Evolutionary conservation across 2,113 vertebrate genomes (phyloP).

Genomic region (Pholis gunnellus): DNA sequence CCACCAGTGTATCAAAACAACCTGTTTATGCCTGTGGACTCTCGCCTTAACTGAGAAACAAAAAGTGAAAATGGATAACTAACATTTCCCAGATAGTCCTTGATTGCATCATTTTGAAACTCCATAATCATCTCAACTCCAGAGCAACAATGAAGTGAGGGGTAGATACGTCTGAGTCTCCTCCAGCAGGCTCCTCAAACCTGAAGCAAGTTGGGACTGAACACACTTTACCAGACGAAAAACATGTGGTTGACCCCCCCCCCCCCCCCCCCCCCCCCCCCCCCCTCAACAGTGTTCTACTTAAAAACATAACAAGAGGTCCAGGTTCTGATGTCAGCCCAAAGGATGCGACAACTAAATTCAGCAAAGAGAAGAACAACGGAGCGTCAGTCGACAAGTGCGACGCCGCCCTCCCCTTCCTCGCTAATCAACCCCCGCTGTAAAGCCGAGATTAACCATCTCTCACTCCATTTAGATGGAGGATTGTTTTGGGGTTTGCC

Average conservation of each 20-base stretch:
- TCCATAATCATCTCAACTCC: constrained; percentile 68
- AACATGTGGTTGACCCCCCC: neutral
- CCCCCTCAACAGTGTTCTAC: neutral
- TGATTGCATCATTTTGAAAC: constrained; percentile 73
- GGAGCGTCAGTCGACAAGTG: constrained; percentile 26
- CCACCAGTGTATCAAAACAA: too few species aligned
- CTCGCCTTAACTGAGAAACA: constrained; percentile 15
- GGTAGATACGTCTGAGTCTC: constrained; percentile 3
- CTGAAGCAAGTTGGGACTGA: neutral
- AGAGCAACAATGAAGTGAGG: constrained; percentile 43
- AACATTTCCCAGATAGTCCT: constrained; percentile 53
- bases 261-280: neutral
- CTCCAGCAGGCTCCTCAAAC: neutral
- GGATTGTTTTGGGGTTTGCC: constrained; percentile 68
- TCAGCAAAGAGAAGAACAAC: constrained; percentile 33
- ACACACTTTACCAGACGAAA: neutral
- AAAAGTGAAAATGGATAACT: constrained; percentile 69
- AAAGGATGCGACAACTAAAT: constrained; percentile 37
- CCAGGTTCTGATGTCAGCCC: constrained; percentile 11
- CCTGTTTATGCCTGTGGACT: neutral
- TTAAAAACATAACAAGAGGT: neutral
- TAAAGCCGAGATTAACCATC: constrained; percentile 66
- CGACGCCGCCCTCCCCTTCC: constrained; percentile 15
- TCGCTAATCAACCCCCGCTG: constrained; percentile 44
- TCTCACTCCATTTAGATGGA: constrained; percentile 64